A percentile compares a stretch with the other conserved stretches of the same genome.
phyloP scores from a whole-genome alignment of 2,888 invertebrate genomes.

The Dynastes tityus region DNA sequence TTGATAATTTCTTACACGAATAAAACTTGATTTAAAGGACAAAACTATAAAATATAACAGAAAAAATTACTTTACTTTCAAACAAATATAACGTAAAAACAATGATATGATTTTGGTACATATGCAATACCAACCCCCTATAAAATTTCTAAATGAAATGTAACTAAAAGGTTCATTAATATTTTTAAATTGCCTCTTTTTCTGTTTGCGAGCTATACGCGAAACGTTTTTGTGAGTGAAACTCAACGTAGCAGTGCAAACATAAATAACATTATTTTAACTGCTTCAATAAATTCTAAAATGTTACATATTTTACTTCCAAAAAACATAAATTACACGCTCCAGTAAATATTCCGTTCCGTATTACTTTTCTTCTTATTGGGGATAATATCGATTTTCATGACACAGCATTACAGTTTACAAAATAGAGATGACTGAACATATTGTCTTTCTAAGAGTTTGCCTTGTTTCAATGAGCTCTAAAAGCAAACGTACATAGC shows the following conservation, averaged over 20 bases:
- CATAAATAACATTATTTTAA: slow-evolving; percentile 21
- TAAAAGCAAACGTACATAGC: not conserved
- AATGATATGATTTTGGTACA: too few relatives aligned
- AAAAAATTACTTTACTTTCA: too few relatives aligned
- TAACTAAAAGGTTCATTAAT: not conserved
- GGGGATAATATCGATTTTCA: slow-evolving; percentile 46
- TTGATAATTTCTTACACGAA: too few relatives aligned
- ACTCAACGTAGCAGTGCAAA: not conserved
- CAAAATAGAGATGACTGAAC: slow-evolving; percentile 31
- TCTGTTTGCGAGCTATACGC: too few relatives aligned
- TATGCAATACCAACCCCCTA: too few relatives aligned
- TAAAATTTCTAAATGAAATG: too few relatives aligned
- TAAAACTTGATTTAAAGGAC: too few relatives aligned
- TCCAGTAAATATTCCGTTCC: slow-evolving; percentile 39
- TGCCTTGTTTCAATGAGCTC: not conserved
- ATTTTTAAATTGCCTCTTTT: not conserved
- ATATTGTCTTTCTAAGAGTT: slow-evolving; percentile 3
- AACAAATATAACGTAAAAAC: too few relatives aligned
- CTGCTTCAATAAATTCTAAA: slow-evolving; percentile 32
- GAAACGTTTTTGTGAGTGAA: not conserved
- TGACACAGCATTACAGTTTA: slow-evolving; percentile 44
- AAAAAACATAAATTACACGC: slow-evolving; percentile 43
- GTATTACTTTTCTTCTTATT: slow-evolving; percentile 44
- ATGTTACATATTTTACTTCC: slow-evolving; percentile 32
- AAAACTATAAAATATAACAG: too few relatives aligned